Percentiles rank a stretch among this genome's conserved stretches.
Conservation (phyloP, 2,797 vertebrate species). For the Pelobates cultripes region DNA sequence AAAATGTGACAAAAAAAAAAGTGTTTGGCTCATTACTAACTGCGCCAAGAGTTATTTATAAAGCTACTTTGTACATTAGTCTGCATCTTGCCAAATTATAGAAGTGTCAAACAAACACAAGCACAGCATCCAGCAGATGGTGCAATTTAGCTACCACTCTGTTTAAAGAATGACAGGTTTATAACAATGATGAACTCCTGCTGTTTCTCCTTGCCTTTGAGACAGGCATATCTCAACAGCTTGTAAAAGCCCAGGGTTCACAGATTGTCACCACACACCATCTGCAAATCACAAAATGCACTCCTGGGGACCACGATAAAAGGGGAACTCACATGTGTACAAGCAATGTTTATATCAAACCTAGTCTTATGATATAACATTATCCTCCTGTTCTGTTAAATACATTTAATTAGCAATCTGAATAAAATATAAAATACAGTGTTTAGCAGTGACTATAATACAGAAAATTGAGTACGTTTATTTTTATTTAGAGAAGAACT, state of each 20-base stretch:
- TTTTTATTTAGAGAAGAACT: too few species aligned
- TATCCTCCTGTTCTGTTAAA: background rate
- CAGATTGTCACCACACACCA: background rate
- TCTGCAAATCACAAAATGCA: constrained; percentile 6
- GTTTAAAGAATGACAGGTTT: constrained; percentile 31
- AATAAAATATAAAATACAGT: background rate
- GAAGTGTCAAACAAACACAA: background rate
- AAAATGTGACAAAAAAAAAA: background rate
- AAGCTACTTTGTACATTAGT: constrained; percentile 3
- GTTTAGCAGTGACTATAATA: too few species aligned
- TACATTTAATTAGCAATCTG: constrained; percentile 29
- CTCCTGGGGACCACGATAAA: background rate
- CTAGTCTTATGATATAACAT: constrained; percentile 9
- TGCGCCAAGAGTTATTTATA: constrained; percentile 11
- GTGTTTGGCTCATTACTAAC: background rate
- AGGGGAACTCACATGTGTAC: constrained; percentile 24
- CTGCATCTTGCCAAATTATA: background rate
- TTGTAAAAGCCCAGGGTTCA: constrained; percentile 51
- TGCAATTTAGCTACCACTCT: constrained; percentile 31
- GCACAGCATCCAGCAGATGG: constrained; percentile 34
- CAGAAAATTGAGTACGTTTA: too few species aligned
- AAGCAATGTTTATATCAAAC: constrained; percentile 36
- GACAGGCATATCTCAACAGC: constrained; percentile 50
- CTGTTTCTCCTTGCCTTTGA: constrained; percentile 42
- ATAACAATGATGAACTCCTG: constrained; percentile 50